These are phyloP conservation scores for Cacoxenus indagator DNA, from an alignment of 2,888 invertebrate genomes.

Conservation along the genomic window DNA sequence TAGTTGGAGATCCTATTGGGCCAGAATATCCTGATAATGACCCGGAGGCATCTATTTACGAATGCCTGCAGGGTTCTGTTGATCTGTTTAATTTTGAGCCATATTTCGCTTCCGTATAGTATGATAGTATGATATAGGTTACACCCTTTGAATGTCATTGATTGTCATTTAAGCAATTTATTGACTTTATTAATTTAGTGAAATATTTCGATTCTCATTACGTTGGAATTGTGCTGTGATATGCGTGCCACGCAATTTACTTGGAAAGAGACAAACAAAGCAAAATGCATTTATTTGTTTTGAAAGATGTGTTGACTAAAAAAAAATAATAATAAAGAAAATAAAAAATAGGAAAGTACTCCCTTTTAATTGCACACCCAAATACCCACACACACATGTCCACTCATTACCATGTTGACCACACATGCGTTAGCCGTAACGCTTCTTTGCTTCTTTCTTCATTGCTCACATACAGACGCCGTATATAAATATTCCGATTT, in stretches of 20 bases:
- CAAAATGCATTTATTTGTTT: conserved; percentile 27
- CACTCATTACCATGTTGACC: neutral
- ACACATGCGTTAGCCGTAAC: neutral
- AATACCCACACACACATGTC: neutral
- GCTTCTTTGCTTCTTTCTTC: neutral
- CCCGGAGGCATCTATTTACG: too few species aligned
- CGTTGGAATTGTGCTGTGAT: conserved; percentile 53
- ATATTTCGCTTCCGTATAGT: too few species aligned
- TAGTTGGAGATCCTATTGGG: too few species aligned
- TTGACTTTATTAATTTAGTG: too few species aligned
- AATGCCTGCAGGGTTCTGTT: too few species aligned
- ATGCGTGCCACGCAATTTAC: conserved; percentile 40
- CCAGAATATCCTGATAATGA: too few species aligned
- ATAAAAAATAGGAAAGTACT: conserved; percentile 28
- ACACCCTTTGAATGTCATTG: too few species aligned
- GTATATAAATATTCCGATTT: neutral
- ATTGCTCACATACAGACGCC: neutral
- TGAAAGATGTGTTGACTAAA: conserved; percentile 44
- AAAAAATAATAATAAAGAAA: conserved; percentile 48
- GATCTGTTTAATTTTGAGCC: too few species aligned
- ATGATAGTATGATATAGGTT: too few species aligned
- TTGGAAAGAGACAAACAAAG: neutral
- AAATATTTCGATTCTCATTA: conserved; percentile 40
- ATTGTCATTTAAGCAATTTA: too few species aligned
- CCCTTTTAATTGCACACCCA: neutral